phyloP scores from a whole-genome alignment of 2,888 invertebrate genomes.

The Apeira syringaria region DNA sequence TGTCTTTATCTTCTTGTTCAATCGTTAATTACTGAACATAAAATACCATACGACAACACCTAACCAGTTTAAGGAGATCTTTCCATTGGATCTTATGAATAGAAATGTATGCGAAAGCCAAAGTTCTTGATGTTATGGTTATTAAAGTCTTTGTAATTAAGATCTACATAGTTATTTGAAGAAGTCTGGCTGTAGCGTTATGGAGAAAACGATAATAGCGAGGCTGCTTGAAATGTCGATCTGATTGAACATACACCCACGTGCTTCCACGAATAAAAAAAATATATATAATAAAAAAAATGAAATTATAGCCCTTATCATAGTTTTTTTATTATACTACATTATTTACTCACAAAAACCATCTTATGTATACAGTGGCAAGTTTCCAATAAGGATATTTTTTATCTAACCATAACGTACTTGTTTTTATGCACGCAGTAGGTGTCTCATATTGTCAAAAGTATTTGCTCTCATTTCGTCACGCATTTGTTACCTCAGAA shows the following conservation, averaged over 20 bases:
- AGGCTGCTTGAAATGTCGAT: background rate
- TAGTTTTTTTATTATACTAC: too few relatives aligned
- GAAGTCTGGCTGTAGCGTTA: slow-evolving; percentile 4
- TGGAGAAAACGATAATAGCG: background rate
- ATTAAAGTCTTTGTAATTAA: slow-evolving; percentile 4
- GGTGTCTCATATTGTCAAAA: too few relatives aligned
- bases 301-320: too few relatives aligned
- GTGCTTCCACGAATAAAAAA: too few relatives aligned
- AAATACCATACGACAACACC: slow-evolving; percentile 29
- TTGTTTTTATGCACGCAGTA: too few relatives aligned
- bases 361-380: too few relatives aligned
- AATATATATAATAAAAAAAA: too few relatives aligned
- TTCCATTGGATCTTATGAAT: background rate
- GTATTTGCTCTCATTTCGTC: too few relatives aligned
- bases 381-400: too few relatives aligned
- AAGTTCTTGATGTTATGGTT: slow-evolving; percentile 5
- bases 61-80: slow-evolving; percentile 11
- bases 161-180: slow-evolving; percentile 11
- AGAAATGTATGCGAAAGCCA: background rate
- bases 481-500: too few relatives aligned
- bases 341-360: too few relatives aligned
- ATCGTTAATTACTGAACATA: slow-evolving; percentile 34
- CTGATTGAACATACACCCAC: background rate
- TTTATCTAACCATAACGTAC: too few relatives aligned
- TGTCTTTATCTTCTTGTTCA: slow-evolving; percentile 30